Conservation (phyloP, 2,888 invertebrate genomes). For the Dolomedes plantarius region DNA sequence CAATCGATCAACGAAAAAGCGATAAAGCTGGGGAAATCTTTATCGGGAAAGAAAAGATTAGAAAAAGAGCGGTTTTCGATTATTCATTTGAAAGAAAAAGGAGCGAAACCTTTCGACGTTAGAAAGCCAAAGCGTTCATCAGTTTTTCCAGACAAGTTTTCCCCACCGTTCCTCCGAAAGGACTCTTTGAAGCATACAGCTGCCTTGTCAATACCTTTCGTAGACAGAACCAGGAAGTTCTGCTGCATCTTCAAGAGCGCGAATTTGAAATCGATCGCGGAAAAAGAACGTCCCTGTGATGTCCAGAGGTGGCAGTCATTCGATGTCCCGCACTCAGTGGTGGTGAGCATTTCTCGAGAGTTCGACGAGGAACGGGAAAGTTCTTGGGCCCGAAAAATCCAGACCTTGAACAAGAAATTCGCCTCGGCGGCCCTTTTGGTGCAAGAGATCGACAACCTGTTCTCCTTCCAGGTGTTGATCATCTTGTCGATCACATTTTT, state of each 20-base stretch:
- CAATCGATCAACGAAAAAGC: slow-evolving; percentile 22
- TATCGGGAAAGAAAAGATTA: neutral
- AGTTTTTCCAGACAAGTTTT: neutral
- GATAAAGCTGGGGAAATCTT: slow-evolving; percentile 3
- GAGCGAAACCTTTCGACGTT: neutral
- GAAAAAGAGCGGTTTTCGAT: too few relatives aligned
- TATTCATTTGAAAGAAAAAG: neutral
- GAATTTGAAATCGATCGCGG: too few relatives aligned
- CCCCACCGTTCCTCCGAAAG: neutral
- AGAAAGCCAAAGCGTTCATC: neutral
- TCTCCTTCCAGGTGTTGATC: slow-evolving; percentile 31
- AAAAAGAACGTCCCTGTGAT: too few relatives aligned
- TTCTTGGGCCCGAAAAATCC: slow-evolving; percentile 27
- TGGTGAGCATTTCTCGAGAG: neutral
- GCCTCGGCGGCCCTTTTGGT: slow-evolving; percentile 23
- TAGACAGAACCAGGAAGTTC: neutral
- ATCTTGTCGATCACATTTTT: slow-evolving; percentile 41
- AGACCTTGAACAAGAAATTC: slow-evolving; percentile 29
- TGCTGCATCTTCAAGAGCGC: neutral
- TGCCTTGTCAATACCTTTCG: neutral
- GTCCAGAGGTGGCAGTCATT: too few relatives aligned
- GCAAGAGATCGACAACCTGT: slow-evolving; percentile 44
- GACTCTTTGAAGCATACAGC: neutral
- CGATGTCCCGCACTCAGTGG: neutral
- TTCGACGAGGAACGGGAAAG: neutral